Evolutionary conservation across 2,888 invertebrate genomes (phyloP), one percentile per base, ranked within the genome.

Genomic region (Oligia fasciuncula): DNA sequence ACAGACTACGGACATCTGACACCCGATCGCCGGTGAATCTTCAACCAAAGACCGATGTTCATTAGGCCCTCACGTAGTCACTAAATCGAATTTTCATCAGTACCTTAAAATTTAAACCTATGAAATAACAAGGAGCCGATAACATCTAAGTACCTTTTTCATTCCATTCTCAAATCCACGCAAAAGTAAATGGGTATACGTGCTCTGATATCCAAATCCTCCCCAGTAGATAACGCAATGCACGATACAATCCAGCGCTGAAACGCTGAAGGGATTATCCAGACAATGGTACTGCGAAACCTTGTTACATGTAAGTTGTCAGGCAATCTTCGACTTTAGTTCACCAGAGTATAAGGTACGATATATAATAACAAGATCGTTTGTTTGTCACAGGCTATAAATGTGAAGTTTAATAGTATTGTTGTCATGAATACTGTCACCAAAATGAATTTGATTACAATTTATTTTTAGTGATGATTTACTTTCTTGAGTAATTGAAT

Each of bases 281-380:
- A 89, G 82, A 86, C 86, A 88, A 88, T 87, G 78, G 77, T 77
- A 85, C 80, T 78, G 76, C 76, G 80, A 88, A 85, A 81, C 81
- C 85, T 83, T 76, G 83, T 86, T 84, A 85, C 63, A 67, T 13
- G 23, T 17, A 35, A 65, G 73, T 74, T 70, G 46, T 69, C 63
- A 68, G 43, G 23, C 60, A 63, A 88, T 65, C 14, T 2, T 81
- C 43, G 35, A 67, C 77, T 72, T 71, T 88, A 80, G 66, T 35
- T 2, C 70, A 17, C 29, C n/a, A 4, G 2, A 0, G 19, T 54
- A 13, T 29, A 85, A 71, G 63, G 79, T 78, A 40, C 35, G 49
- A 19, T 70, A 40, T 74, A 5, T 13, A n/a, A 66, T 81, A 71
- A 63, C 35, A 57, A 19, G 35, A 63, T 14, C 14, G 35, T 70